These are phyloP conservation scores for Ellobium chinense DNA, from an alignment of 2,888 invertebrate genomes.

Conservation along the genomic window DNA sequence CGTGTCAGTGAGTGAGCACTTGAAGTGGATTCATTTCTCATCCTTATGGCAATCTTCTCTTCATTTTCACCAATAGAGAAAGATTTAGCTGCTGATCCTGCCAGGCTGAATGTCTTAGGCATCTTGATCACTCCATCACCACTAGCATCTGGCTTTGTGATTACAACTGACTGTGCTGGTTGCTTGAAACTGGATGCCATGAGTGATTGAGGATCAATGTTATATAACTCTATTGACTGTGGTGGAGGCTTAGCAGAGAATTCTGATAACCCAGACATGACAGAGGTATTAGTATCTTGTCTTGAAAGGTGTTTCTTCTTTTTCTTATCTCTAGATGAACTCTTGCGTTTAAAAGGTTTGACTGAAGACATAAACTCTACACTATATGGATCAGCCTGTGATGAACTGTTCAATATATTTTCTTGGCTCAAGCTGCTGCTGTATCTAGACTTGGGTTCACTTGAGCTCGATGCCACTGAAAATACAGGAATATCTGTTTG, in stretches of 20 bases:
- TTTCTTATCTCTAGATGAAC: neutral
- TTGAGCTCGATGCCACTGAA: neutral
- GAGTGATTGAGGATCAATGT: neutral
- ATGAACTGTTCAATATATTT: neutral
- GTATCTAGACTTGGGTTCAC: neutral
- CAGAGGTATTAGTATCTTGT: neutral
- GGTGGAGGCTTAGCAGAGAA: neutral
- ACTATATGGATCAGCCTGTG: neutral
- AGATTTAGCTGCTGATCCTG: too few relatives aligned
- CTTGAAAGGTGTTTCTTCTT: neutral
- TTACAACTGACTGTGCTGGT: too few relatives aligned
- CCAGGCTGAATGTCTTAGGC: neutral
- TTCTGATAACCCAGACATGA: neutral
- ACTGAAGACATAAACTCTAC: neutral
- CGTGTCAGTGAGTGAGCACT: neutral
- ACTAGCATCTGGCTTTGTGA: too few relatives aligned
- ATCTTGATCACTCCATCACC: neutral
- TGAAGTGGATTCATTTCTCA: neutral
- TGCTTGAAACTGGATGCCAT: neutral
- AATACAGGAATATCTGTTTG: neutral
- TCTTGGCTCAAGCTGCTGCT: neutral
- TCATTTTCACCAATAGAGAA: too few relatives aligned
- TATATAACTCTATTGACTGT: neutral
- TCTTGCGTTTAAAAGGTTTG: neutral
- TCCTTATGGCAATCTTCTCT: too few relatives aligned